A percentile compares a stretch with the other conserved stretches of the same genome.
Evolutionary conservation across 1,140 invertebrate species (phyloP).

Genomic region (Bombus picipes): DNA sequence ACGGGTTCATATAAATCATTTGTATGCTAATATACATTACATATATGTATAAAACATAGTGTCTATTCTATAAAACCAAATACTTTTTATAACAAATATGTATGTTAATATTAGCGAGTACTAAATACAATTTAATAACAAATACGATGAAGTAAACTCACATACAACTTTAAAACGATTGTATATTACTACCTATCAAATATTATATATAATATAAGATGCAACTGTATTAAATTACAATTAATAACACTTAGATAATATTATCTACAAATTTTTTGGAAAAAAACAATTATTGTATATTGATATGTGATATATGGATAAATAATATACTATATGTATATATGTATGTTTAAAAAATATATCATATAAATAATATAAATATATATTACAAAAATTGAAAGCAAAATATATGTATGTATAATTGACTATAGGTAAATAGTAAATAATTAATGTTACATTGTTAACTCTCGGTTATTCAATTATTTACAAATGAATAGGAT

Average conservation of each 20-base stretch:
- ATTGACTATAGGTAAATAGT: constrained; percentile 3
- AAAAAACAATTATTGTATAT: not conserved
- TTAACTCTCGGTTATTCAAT: not conserved
- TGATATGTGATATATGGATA: constrained; percentile 18
- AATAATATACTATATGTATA: not conserved
- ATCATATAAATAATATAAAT: not conserved
- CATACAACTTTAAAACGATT: constrained; percentile 8
- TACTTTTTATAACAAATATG: constrained; percentile 27
- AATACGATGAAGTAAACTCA: constrained; percentile 5
- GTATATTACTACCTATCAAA: not conserved
- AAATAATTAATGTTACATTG: not conserved
- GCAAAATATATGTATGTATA: not conserved
- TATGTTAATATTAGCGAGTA: not conserved
- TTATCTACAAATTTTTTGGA: constrained; percentile 6
- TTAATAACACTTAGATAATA: constrained; percentile 23
- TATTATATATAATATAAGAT: not conserved
- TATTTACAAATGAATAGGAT: constrained; percentile 13
- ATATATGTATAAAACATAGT: constrained; percentile 37
- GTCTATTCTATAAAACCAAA: not conserved
- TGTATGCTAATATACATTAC: constrained; percentile 15
- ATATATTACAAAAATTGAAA: not conserved
- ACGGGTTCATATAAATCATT: constrained; percentile 27
- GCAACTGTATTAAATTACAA: constrained; percentile 26
- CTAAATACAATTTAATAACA: constrained; percentile 5
- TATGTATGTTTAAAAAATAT: not conserved